Evolutionary conservation across 2,113 vertebrate species (phyloP), one percentile per base, ranked within the genome.

Genomic region (Todiramphus saurophagus): DNA sequence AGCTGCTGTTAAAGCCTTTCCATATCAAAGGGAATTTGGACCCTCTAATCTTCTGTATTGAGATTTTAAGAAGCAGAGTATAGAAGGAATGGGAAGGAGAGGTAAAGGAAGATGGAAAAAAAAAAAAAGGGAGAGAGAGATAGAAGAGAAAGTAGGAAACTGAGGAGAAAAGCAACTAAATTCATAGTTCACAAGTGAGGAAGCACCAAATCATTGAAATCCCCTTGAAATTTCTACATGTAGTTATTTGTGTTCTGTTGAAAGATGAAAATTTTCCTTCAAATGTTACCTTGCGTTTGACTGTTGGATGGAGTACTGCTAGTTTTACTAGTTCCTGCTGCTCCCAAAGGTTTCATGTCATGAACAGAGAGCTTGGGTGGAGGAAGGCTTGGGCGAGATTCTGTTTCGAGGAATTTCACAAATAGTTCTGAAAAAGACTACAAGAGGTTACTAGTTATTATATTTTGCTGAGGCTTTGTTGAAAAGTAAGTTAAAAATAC

Each of bases 371-470:
- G 98, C 91, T 96, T 99, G 41, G 98, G 99, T 39, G 98, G 98
- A 11, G 99, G 99, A 79, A 98, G 92, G 16, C 97, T 97, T 2
- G 99, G 99, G 46, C 98, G 97, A 37, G 99, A 99, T 97, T 99
- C 99, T 58, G 98, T 98, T 97, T 99, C 99, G 62, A 99, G 97
- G 97, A 99, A 99, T 96, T 99, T 99, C 62, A 99, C 98, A 48
- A 99, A 99, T 97, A 99, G 98, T 97, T 99, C 99, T 68, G 99
- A 99, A 98, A 99, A 99, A 85, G 99, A 99, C 99, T 99, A 81
- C 44, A 94, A 96, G 53, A 96, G 48, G 83, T 73, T 70, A 68
- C 11, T 10, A 60, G 70, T 97, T 92, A 96, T 4, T 69, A 5
- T 24, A 87, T 78, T 89, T 78, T 56, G 89, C 10, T 51, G 43